These are phyloP conservation scores for Catocala fraxini DNA, from an alignment of 2,888 invertebrate genomes.

Conservation along the genomic window DNA sequence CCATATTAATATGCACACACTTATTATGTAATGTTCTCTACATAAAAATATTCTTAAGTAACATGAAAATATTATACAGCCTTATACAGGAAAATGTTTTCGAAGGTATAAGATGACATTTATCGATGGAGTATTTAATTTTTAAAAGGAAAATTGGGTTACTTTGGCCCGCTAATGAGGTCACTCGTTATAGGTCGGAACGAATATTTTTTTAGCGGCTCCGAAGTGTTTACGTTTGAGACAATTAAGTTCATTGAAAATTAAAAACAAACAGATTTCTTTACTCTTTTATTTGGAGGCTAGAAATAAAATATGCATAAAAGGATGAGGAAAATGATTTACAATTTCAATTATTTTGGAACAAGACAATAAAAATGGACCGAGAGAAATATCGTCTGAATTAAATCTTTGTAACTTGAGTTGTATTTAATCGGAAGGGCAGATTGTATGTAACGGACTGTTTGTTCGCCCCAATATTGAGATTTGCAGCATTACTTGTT, in stretches of 20 bases:
- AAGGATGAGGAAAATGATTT: not conserved
- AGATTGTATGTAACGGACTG: no score
- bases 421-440: no score
- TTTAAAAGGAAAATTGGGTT: constrained; percentile 36
- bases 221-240: constrained; percentile 34
- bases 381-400: no score
- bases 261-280: not conserved
- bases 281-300: not conserved
- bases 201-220: constrained; percentile 38
- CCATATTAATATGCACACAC: no score
- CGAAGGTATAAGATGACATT: constrained; percentile 2
- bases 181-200: constrained; percentile 38
- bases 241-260: constrained; percentile 27
- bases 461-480: no score
- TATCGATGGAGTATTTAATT: constrained; percentile 28
- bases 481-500: no score
- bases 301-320: not conserved
- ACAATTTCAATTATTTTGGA: not conserved
- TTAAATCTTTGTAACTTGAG: no score
- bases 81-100: no score
- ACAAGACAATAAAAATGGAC: no score
- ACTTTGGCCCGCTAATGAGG: constrained; percentile 38
- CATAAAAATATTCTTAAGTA: no score
- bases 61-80: no score
- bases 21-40: no score